A percentile compares a stretch with the other conserved stretches of the same genome.
phyloP scores from a whole-genome alignment of 2,113 vertebrate genomes.

The Argyrosomus japonicus region DNA sequence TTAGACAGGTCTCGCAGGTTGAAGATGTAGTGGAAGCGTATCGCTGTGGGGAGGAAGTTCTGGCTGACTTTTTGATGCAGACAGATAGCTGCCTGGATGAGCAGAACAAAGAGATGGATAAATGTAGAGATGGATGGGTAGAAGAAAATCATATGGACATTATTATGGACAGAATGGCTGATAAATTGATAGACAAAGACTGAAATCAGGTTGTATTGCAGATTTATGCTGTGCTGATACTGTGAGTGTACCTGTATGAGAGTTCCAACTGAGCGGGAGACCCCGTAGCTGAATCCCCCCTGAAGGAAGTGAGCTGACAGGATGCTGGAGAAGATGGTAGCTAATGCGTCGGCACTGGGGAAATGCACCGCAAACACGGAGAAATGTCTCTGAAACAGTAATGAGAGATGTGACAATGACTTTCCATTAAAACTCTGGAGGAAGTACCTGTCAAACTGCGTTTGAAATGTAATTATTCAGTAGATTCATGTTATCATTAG shows the following conservation, averaged over 20 bases:
- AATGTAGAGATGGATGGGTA: neutral
- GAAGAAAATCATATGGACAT: neutral
- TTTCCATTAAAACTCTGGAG: neutral
- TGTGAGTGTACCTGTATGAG: slow-evolving; percentile 72
- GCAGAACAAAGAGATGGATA: slow-evolving; percentile 10
- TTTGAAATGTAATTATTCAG: neutral
- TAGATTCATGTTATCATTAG: neutral
- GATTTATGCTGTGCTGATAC: neutral
- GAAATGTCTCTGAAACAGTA: slow-evolving; percentile 83
- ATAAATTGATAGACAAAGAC: neutral
- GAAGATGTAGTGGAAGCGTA: slow-evolving; percentile 88
- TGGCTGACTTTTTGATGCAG: slow-evolving; percentile 88
- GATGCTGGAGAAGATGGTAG: slow-evolving; percentile 83
- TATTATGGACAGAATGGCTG: neutral
- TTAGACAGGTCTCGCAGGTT: slow-evolving; percentile 84
- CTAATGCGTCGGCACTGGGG: slow-evolving; percentile 78
- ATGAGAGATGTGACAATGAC: neutral
- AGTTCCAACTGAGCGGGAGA: slow-evolving; percentile 82
- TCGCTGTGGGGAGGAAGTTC: slow-evolving; percentile 86
- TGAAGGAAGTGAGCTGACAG: slow-evolving; percentile 86
- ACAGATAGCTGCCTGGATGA: slow-evolving; percentile 81
- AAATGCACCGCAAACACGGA: slow-evolving; percentile 86
- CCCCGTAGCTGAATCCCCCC: slow-evolving; percentile 84
- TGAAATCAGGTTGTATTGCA: neutral
- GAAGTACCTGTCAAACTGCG: neutral